A percentile compares a stretch with the other conserved stretches of the same genome.
Conservation (phyloP, 2,113 vertebrate species). For the Boulengeromyrus knoepffleri region DNA sequence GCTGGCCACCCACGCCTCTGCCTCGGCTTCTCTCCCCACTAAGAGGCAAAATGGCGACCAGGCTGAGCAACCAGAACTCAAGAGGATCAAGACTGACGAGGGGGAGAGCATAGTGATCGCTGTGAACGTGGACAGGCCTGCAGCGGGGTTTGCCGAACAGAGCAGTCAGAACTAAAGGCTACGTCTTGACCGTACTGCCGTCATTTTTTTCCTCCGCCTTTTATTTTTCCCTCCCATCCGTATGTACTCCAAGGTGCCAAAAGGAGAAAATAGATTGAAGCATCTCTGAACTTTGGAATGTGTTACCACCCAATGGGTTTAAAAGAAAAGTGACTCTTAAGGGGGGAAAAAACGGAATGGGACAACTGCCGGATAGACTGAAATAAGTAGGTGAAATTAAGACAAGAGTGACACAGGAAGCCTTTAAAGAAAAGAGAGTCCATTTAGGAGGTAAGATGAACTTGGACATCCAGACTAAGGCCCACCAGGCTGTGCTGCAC, state of each 20-base stretch:
- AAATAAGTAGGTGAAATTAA: constrained; percentile 15
- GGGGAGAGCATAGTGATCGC: constrained; percentile 61
- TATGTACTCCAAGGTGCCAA: constrained; percentile 80
- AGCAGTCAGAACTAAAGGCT: constrained; percentile 68
- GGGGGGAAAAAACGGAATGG: not conserved
- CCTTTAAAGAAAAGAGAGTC: constrained; percentile 43
- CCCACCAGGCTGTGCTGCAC: constrained; percentile 51
- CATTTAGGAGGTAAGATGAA: constrained; percentile 41
- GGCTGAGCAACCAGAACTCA: constrained; percentile 69
- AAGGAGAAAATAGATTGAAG: constrained; percentile 62
- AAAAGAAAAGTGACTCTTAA: constrained; percentile 16
- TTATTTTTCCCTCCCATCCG: constrained; percentile 33
- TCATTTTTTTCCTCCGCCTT: constrained; percentile 27
- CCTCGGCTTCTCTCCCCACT: constrained; percentile 87
- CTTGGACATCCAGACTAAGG: constrained; percentile 36
- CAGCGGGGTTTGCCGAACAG: constrained; percentile 62
- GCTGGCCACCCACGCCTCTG: constrained; percentile 86
- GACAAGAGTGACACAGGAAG: constrained; percentile 57
- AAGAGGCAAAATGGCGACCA: constrained; percentile 86
- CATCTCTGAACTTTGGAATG: constrained; percentile 59
- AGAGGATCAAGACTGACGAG: constrained; percentile 74
- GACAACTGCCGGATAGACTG: constrained; percentile 7
- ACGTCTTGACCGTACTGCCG: constrained; percentile 20
- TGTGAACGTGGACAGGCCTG: constrained; percentile 63
- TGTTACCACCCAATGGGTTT: constrained; percentile 49